Conservation (phyloP, 1,140 invertebrate species). For the Bradysia coprophila region DNA sequence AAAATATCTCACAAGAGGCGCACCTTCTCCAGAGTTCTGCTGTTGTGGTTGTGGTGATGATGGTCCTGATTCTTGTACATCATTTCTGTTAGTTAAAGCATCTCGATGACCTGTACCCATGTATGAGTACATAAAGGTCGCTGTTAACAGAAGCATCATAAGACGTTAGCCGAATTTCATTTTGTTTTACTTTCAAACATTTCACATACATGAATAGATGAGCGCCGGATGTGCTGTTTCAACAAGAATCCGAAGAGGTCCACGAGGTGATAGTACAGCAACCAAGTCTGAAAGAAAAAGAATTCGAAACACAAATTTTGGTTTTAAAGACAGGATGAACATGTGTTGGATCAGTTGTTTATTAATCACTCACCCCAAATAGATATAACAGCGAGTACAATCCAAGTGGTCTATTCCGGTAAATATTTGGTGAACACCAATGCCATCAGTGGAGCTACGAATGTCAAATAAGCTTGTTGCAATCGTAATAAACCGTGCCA, state of each 20-base stretch:
- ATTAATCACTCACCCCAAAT: conserved; percentile 78
- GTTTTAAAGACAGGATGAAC: background rate
- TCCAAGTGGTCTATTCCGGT: conserved; percentile 98
- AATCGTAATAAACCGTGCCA: conserved; percentile 90
- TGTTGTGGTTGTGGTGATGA: conserved; percentile 5
- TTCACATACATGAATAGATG: conserved; percentile 90
- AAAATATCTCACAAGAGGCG: conserved; percentile 24
- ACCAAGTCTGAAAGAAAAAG: conserved; percentile 61
- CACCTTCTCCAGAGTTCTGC: conserved; percentile 18
- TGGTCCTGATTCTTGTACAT: background rate
- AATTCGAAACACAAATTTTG: too few species aligned
- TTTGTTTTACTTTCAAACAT: too few species aligned
- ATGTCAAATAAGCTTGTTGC: conserved; percentile 94
- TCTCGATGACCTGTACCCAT: conserved; percentile 31
- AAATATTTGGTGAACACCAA: conserved; percentile 99
- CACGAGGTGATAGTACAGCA: conserved; percentile 90
- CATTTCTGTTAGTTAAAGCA: conserved; percentile 9
- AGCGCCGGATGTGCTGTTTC: conserved; percentile 97
- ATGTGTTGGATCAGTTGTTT: too few species aligned
- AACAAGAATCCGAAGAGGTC: conserved; percentile 90
- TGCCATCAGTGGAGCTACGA: conserved; percentile 93
- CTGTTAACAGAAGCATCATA: too few species aligned
- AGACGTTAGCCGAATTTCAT: too few species aligned
- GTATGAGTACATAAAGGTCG: conserved; percentile 53
- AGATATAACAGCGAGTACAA: conserved; percentile 88